Percentiles rank a stretch among this genome's conserved stretches.
phyloP scores from a whole-genome alignment of 2,888 invertebrate species.

The Noctua janthe region DNA sequence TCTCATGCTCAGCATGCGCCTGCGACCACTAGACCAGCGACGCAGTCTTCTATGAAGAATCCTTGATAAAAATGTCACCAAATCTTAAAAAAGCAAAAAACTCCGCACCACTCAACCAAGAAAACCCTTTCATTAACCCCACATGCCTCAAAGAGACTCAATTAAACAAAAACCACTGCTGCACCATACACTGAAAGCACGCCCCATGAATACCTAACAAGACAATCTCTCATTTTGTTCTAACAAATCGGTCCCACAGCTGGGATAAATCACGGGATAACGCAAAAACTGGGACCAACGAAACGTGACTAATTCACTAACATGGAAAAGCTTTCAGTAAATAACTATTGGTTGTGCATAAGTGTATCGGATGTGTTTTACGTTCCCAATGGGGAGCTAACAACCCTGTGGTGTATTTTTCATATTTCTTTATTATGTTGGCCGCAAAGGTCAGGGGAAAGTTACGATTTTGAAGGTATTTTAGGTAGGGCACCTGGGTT shows the following conservation, averaged over 20 bases:
- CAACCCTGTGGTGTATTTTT: conserved; percentile 43
- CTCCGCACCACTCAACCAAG: too few species aligned
- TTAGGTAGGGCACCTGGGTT: conserved; percentile 13
- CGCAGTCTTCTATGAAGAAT: too few species aligned
- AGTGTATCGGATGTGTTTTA: conserved; percentile 69
- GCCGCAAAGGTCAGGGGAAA: conserved; percentile 29
- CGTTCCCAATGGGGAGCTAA: conserved; percentile 54
- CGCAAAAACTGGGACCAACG: conserved; percentile 73
- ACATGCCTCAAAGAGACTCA: conserved; percentile 14
- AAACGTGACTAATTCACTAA: conserved; percentile 80
- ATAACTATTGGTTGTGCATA: conserved; percentile 73
- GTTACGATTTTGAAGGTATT: conserved; percentile 25
- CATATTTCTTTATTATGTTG: conserved; percentile 50
- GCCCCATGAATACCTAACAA: conserved; percentile 72
- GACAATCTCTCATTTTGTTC: conserved; percentile 72
- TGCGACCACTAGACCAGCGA: too few species aligned
- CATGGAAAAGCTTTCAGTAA: conserved; percentile 80
- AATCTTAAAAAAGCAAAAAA: neutral
- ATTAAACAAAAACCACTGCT: conserved; percentile 60
- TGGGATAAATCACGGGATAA: conserved; percentile 75
- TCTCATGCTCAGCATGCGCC: too few species aligned
- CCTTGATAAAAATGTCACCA: neutral
- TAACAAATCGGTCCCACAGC: conserved; percentile 74
- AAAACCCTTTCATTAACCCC: conserved; percentile 2
- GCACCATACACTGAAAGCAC: conserved; percentile 58